Evolutionary conservation across 2,888 invertebrate species (phyloP).

Genomic region (Drosophila falleni): DNA sequence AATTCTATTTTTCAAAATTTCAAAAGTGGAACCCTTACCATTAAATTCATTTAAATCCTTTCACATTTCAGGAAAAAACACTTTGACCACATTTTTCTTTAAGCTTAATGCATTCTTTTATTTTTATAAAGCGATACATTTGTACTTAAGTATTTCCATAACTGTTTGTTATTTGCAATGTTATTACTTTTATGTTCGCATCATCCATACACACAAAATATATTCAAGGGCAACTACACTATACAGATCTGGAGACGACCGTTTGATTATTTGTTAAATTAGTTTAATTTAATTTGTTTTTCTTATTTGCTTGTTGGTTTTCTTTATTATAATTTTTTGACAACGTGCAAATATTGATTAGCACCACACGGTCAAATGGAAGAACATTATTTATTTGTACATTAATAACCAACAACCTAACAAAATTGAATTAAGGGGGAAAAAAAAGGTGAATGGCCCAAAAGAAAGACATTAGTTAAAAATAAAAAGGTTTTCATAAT

Average conservation of each 20-base stretch:
- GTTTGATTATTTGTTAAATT: slow-evolving; percentile 33
- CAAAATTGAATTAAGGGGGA: neutral
- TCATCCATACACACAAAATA: neutral
- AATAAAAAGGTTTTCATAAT: no score
- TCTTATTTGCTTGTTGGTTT: slow-evolving; percentile 23
- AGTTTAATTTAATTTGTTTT: slow-evolving; percentile 51
- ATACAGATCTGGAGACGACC: slow-evolving; percentile 5
- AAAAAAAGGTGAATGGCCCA: neutral
- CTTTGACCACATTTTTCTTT: no score
- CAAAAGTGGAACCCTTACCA: no score
- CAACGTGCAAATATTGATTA: slow-evolving; percentile 62
- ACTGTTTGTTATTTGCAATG: neutral
- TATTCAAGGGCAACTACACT: slow-evolving; percentile 30
- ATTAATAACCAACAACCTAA: neutral
- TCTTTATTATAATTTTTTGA: slow-evolving; percentile 42
- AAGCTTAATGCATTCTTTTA: no score
- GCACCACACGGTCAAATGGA: slow-evolving; percentile 57
- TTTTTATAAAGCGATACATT: no score
- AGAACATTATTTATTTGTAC: slow-evolving; percentile 29
- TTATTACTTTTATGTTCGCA: neutral
- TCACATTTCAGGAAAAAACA: no score
- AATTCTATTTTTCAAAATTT: no score
- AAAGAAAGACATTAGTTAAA: neutral
- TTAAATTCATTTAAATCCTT: no score
- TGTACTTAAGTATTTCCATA: neutral